Evolutionary conservation across 2,797 vertebrate genomes (phyloP), one percentile per base, ranked within the genome.

Genomic region (Gobionotothen gibberifrons): DNA sequence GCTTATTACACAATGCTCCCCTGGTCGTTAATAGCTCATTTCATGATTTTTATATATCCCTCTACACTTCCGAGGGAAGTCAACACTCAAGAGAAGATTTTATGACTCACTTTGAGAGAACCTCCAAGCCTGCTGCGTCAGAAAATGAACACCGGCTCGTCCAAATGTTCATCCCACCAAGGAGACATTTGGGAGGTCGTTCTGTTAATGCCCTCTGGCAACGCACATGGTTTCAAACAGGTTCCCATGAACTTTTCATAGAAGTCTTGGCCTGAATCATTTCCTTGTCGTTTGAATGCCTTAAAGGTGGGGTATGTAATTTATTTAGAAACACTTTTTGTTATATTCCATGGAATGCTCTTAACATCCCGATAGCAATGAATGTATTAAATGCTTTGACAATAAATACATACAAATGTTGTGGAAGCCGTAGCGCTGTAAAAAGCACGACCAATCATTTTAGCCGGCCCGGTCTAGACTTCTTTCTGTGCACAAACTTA

Each of bases 91-190:
- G 51, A 75, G 44, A 29, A 69, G 66, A 78, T 81, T 81, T 81
- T 84, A 85, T 76, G 55, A 59, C 69, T 52, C 55, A 69, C 55
- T 87, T 74, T 67, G 58, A 69, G 59, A 36, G 60, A 39, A 72
- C 75, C 55, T 74, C 52, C 11, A n/a, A 9, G 44, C 72, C 56
- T 43, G 74, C 81, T 80, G 79, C 78, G 82, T 81, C 72, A 72
- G 60, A 71, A 51, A 74, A 73, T 72, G 57, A 86, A 72, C 64
- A 70, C 14, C 19, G 4, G 52, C 74, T 80, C 65, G 22, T 74
- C 73, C 82, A 85, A 89, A 87, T 79, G 76, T 81, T 81, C 68
- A 59, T 83, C 83, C 76, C 69, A 72, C 57, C 80, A 42, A 56
- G 32, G 63, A 71, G 66, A 76, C 69, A 79, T 81, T 21, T 70